phyloP scores from a whole-genome alignment of 1,140 invertebrate species.

The Epicauta chinensis region DNA sequence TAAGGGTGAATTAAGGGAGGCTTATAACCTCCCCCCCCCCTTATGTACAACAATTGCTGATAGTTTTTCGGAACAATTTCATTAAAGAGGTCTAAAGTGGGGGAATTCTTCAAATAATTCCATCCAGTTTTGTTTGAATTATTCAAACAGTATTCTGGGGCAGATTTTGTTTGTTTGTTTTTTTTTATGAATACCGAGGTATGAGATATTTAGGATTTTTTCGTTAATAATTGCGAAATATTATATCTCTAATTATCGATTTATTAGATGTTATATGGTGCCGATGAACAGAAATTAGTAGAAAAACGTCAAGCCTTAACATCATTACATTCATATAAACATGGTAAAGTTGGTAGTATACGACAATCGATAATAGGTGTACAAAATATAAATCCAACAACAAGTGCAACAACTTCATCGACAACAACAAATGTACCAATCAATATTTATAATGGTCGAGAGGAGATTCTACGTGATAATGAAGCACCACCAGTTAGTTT shows the following conservation, averaged over 20 bases:
- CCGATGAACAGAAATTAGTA: slow-evolving; percentile 51
- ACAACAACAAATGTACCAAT: slow-evolving; percentile 31
- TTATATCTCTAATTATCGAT: slow-evolving; percentile 1
- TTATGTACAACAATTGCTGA: no score
- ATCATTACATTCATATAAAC: slow-evolving; percentile 57
- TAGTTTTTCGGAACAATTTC: no score
- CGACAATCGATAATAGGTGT: slow-evolving; percentile 33
- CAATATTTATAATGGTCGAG: slow-evolving; percentile 22
- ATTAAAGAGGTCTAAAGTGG: no score
- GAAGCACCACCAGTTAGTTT: slow-evolving; percentile 43
- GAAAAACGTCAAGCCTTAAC: slow-evolving; percentile 67
- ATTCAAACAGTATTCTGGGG: no score
- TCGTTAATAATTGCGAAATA: background rate
- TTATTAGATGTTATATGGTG: slow-evolving; percentile 53
- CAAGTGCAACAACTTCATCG: slow-evolving; percentile 31
- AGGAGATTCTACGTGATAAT: slow-evolving; percentile 1
- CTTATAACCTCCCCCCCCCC: no score
- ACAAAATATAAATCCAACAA: slow-evolving; percentile 40
- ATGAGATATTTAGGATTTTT: no score
- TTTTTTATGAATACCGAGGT: slow-evolving; percentile 4
- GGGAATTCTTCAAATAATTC: no score
- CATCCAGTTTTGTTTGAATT: no score
- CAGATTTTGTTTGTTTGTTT: slow-evolving; percentile 2
- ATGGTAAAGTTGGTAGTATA: slow-evolving; percentile 40
- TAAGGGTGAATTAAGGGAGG: no score